Percentiles rank a stretch among this genome's conserved stretches.
Conservation (phyloP, 2,113 vertebrate genomes). For the Gopherus flavomarginatus region DNA sequence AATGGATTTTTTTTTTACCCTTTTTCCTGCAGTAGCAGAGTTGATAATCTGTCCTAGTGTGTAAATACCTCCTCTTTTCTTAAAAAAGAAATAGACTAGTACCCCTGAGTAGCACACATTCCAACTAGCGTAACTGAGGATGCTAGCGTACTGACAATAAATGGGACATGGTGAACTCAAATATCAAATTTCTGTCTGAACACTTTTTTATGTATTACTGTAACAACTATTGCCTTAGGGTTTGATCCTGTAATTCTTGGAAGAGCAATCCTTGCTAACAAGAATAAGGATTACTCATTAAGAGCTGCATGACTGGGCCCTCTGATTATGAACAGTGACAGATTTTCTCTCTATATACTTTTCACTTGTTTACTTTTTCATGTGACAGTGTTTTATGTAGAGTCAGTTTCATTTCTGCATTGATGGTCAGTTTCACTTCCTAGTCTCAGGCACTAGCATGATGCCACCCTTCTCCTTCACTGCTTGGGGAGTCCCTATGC, state of each 20-base stretch:
- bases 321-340: background rate
- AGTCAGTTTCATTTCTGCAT: slow-evolving; percentile 66
- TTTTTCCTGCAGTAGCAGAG: background rate
- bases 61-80: background rate
- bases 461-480: background rate
- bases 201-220: background rate
- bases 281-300: background rate
- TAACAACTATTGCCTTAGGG: background rate
- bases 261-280: background rate
- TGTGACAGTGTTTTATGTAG: background rate
- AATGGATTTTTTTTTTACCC: rapidly evolving
- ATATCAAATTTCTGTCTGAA: background rate
- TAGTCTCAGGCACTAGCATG: background rate
- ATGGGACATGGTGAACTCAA: rapidly evolving
- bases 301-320: background rate
- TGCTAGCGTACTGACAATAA: background rate
- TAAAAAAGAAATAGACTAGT: background rate
- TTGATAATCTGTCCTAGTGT: background rate
- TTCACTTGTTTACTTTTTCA: slow-evolving; percentile 40
- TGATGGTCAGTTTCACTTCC: slow-evolving; percentile 59
- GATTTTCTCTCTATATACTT: rapidly evolving
- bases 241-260: background rate
- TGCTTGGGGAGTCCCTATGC: background rate
- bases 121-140: background rate
- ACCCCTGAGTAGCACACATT: background rate